These are phyloP conservation scores for Podabrus alpinus DNA, from an alignment of 2,888 invertebrate species.

Conservation along the genomic window DNA sequence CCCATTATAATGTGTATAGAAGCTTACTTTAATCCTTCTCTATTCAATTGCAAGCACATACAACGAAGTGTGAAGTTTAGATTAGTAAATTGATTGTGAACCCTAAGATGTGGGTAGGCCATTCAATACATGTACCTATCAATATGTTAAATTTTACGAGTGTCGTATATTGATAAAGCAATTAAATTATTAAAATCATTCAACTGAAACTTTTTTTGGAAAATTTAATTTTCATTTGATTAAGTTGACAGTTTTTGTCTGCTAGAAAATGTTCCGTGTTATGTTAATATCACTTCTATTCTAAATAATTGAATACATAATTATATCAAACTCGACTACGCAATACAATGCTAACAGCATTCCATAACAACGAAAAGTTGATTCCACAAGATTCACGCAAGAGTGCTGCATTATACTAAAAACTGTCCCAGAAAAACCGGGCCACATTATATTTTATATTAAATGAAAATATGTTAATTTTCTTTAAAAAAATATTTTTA, in stretches of 20 bases:
- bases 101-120: conserved; percentile 12
- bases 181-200: not conserved
- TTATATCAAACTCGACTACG: too few species aligned
- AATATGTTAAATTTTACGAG: conserved; percentile 8
- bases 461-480: too few species aligned
- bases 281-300: too few species aligned
- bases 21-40: conserved; percentile 17
- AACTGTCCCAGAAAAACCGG: too few species aligned
- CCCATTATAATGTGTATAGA: conserved; percentile 5
- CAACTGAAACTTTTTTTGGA: not conserved
- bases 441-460: too few species aligned
- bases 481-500: too few species aligned
- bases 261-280: not conserved
- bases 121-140: conserved; percentile 6
- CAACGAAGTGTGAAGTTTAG: conserved; percentile 3
- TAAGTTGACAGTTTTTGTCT: not conserved
- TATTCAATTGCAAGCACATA: conserved; percentile 5
- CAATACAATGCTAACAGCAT: too few species aligned
- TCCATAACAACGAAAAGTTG: too few species aligned
- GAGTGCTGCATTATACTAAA: too few species aligned
- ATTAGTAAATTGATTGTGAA: conserved; percentile 8
- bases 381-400: too few species aligned
- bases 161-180: conserved; percentile 7
- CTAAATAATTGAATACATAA: too few species aligned
- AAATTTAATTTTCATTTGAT: not conserved